A percentile compares a stretch with the other conserved stretches of the same genome.
Conservation (phyloP, 2,113 vertebrate genomes). For the Hemibagrus wyckioides region DNA sequence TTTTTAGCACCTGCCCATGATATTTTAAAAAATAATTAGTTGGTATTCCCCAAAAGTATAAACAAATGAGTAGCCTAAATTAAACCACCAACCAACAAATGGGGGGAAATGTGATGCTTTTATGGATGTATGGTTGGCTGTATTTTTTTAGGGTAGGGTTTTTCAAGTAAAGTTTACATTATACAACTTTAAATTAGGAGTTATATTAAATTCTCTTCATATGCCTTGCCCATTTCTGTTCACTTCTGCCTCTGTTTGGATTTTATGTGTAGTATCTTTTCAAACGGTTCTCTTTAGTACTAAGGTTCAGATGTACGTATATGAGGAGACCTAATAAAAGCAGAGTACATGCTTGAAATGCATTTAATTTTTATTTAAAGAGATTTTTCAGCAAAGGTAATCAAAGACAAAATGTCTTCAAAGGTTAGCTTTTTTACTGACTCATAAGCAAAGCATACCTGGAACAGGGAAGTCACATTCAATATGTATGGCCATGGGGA, state of each 20-base stretch:
- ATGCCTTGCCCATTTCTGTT: too few relatives aligned
- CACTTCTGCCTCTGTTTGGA: too few relatives aligned
- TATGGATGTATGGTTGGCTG: too few relatives aligned
- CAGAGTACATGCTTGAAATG: not conserved
- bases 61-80: not conserved
- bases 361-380: not conserved
- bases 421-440: slow-evolving; percentile 65
- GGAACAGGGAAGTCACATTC: slow-evolving; percentile 50
- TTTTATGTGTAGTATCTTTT: too few relatives aligned
- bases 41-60: not conserved
- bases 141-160: too few relatives aligned
- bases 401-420: slow-evolving; percentile 63
- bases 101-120: not conserved
- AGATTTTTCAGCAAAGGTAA: slow-evolving; percentile 58
- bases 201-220: too few relatives aligned
- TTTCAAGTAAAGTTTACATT: too few relatives aligned
- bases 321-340: too few relatives aligned
- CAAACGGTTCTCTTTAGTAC: too few relatives aligned
- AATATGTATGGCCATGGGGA: slow-evolving; percentile 61
- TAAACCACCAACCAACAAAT: not conserved
- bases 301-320: too few relatives aligned
- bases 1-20: not conserved
- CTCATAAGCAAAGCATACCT: slow-evolving; percentile 51
- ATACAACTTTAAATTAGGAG: too few relatives aligned
- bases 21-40: not conserved